These are phyloP conservation scores for Zeugodacus cucurbitae DNA, from an alignment of 1,140 invertebrate genomes.

Conservation along the genomic window DNA sequence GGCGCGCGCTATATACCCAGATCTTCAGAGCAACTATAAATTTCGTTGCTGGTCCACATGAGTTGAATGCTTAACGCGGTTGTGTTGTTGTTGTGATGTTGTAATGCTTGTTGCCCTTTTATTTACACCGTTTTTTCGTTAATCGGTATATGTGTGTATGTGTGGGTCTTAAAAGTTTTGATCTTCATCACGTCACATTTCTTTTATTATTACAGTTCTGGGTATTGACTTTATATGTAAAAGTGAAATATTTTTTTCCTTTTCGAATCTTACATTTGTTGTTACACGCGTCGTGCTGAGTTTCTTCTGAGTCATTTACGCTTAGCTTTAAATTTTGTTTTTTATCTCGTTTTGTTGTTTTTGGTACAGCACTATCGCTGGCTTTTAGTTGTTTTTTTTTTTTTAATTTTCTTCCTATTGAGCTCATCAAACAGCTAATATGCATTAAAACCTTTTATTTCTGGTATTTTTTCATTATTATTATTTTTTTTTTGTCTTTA, in stretches of 20 bases:
- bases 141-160: no score
- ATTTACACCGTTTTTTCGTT: background rate
- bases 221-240: constrained; percentile 5
- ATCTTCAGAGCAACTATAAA: background rate
- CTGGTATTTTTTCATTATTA: background rate
- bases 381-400: background rate
- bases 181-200: constrained; percentile 17
- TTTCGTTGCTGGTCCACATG: background rate
- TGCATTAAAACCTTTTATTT: background rate
- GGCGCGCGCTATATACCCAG: background rate
- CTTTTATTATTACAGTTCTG: constrained; percentile 23
- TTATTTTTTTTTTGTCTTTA: background rate
- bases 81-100: background rate
- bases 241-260: background rate
- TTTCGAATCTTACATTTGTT: background rate
- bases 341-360: background rate
- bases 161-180: background rate
- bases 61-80: background rate
- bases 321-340: background rate
- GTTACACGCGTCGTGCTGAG: background rate
- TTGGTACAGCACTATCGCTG: background rate
- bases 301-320: constrained; percentile 8
- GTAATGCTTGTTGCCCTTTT: background rate
- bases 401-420: background rate
- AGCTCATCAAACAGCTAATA: constrained; percentile 14